Base-by-base conservation (phyloP, 1,140 invertebrate species). In the Anadara kagoshimensis region DNA sequence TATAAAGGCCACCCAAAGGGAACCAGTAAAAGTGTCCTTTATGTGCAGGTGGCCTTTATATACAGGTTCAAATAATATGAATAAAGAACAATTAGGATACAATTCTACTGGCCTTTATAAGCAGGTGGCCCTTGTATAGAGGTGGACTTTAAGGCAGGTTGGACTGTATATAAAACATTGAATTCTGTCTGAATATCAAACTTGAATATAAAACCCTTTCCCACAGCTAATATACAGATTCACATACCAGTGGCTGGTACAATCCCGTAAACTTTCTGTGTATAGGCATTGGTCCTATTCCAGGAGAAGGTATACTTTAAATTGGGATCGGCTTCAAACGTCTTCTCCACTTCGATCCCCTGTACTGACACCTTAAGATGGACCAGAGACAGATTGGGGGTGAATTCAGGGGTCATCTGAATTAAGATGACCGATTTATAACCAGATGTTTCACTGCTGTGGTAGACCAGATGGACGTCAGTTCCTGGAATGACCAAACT, bases 251-350 rank as follows among this genome's bases (percentile, higher is more conserved):
- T 88, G 18, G 89, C 90, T 49, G 83, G 87, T 0, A 90, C 88
- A 43, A 91, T 87, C 20, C 90, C 91, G 77, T 90, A 91, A 0
- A 99, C 97, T 90, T 98, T 98, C 90, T 99, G 97, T 84, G 97
- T 95, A 89, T 98, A 99, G 26, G 98, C 96, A 88, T 99, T 99
- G 65, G 95, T 91, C 86, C 98, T 97, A 87, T 98, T 97, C 98
- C 98, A 99, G 0, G 96, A 95, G 86, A 97, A 99, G 0, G 95
- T 96, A 88, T 98, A 97, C 53, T 94, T 96, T 41, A 99, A 90
- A 85, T 97, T 95, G 0, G 96, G 95, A 88, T 98, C 97, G 0
- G 97, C 97, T 88, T 99, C 97, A 86, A 99, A 98, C 1, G 94
- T 94, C 88, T 96, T 95, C 10, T 95, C 94, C 86, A 96, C 94